A percentile compares a stretch with the other conserved stretches of the same genome.
phyloP scores from a whole-genome alignment of 2,113 vertebrate species.

The Chlorodrepanis virens region DNA sequence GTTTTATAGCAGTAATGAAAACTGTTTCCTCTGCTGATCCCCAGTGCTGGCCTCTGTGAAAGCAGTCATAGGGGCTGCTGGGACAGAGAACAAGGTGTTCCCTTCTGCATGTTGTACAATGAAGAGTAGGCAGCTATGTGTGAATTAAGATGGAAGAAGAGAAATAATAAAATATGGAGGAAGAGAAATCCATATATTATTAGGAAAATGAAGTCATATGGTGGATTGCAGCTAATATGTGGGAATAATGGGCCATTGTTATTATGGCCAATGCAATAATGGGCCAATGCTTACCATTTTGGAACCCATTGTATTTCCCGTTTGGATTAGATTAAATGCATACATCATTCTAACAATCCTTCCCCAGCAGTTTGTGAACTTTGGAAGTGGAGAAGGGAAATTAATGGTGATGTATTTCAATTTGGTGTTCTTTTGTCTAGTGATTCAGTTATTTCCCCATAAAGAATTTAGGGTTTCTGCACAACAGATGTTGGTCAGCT shows the following conservation, averaged over 20 bases:
- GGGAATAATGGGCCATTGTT: not conserved
- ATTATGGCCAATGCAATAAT: too few species aligned
- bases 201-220: not conserved
- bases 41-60: not conserved
- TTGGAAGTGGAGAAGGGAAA: conserved; percentile 56
- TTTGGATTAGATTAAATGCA: conserved; percentile 74
- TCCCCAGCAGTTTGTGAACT: conserved; percentile 66
- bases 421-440: conserved; percentile 55
- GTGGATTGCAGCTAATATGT: conserved; percentile 49
- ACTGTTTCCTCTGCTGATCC: not conserved
- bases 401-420: conserved; percentile 69
- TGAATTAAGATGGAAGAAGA: not conserved
- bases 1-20: not conserved
- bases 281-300: conserved; percentile 46
- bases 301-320: conserved; percentile 50
- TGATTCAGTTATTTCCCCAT: conserved; percentile 65
- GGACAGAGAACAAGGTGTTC: not conserved
- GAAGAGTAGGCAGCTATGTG: not conserved
- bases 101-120: not conserved
- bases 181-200: conserved; percentile 9
- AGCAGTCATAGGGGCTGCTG: not conserved
- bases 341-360: conserved; percentile 73
- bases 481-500: conserved; percentile 52
- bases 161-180: conserved; percentile 33
- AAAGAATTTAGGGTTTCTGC: conserved; percentile 60